A percentile compares a stretch with the other conserved stretches of the same genome.
Conservation (phyloP, 2,113 vertebrate species). For the Peromyscus californicus region DNA sequence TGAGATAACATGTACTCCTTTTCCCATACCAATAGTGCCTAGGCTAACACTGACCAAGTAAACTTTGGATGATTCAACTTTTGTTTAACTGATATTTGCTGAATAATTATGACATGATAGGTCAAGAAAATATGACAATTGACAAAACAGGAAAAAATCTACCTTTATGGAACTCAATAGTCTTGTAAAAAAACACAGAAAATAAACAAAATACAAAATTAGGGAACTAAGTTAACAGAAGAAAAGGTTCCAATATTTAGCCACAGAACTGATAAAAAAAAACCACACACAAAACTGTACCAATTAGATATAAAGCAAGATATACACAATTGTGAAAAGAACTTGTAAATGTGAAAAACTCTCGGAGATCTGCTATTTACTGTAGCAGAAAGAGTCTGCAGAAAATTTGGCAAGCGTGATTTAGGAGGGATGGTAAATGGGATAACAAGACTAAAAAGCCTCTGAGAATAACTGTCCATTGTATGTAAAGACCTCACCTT, state of each 20-base stretch:
- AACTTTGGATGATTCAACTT: background rate
- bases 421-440: slow-evolving; percentile 3
- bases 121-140: slow-evolving; percentile 39
- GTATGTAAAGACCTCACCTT: slow-evolving; percentile 14
- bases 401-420: slow-evolving; percentile 20
- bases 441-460: slow-evolving; percentile 1
- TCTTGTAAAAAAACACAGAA: background rate
- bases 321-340: background rate
- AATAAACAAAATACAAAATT: background rate
- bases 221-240: slow-evolving; percentile 34
- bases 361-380: slow-evolving; percentile 6
- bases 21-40: slow-evolving; percentile 40
- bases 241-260: slow-evolving; percentile 27
- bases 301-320: slow-evolving; percentile 10
- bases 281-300: background rate
- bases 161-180: background rate
- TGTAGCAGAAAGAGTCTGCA: background rate
- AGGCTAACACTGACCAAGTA: slow-evolving; percentile 12
- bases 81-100: slow-evolving; percentile 15
- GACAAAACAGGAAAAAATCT: slow-evolving; percentile 21
- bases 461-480: slow-evolving; percentile 22
- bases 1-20: slow-evolving; percentile 6
- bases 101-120: background rate
- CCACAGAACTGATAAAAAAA: background rate
- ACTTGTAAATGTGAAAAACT: slow-evolving; percentile 39